Evolutionary conservation across 37 sponge, comb jelly and placozoan species (phyloP).

Genomic region (Geodia barretti): DNA sequence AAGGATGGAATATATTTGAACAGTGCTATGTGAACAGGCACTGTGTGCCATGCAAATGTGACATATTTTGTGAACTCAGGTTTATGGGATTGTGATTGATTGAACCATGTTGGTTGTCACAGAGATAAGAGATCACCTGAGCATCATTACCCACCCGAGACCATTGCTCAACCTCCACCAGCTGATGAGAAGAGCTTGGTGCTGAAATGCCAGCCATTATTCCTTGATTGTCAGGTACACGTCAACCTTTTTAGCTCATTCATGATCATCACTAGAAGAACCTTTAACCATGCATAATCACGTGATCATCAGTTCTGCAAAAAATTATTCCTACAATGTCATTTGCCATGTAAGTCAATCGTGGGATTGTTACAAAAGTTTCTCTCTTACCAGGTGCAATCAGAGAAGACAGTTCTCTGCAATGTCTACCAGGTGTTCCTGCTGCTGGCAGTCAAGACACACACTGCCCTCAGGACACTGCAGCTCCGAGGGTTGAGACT

Average conservation of each 20-base stretch:
- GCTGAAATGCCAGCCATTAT: slow-evolving; percentile 46
- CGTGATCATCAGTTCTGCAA: no score
- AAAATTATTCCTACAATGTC: no score
- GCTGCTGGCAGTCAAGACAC: slow-evolving; percentile 51
- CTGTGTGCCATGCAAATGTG: not conserved
- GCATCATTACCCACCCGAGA: slow-evolving; percentile 17
- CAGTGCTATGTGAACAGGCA: not conserved
- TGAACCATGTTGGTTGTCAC: not conserved
- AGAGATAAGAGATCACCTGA: slow-evolving; percentile 56
- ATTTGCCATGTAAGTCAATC: no score
- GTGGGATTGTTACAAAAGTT: no score
- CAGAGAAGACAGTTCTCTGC: slow-evolving; percentile 20
- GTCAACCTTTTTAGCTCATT: no score
- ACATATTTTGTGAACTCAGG: not conserved
- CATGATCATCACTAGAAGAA: no score
- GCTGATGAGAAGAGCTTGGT: slow-evolving; percentile 27
- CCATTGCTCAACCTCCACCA: slow-evolving; percentile 32
- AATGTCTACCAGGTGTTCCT: slow-evolving; percentile 60
- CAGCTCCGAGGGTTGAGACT: not conserved
- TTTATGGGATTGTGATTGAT: not conserved
- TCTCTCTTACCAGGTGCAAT: no score
- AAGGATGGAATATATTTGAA: no score
- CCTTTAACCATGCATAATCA: no score
- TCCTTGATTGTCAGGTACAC: slow-evolving; percentile 46
- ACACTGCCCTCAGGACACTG: slow-evolving; percentile 28